Conservation (phyloP, 2,797 vertebrate species). For the Crypturellus tataupa region DNA sequence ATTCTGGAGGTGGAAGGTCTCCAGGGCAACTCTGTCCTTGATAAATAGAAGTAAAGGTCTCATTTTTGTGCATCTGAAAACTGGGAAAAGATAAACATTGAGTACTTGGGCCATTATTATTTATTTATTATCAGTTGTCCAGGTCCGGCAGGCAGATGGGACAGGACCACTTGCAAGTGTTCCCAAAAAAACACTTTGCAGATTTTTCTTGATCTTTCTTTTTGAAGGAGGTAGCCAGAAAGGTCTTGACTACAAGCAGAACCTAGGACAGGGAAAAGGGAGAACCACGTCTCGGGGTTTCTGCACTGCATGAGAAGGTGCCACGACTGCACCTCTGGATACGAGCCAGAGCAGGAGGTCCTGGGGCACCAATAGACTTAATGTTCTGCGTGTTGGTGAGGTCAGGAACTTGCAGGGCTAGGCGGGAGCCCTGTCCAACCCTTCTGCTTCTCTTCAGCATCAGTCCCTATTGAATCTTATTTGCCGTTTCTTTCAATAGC, state of each 20-base stretch:
- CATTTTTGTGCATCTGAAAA: not conserved
- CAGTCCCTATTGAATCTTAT: too few species aligned
- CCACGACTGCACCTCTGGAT: not conserved
- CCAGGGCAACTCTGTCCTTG: not conserved
- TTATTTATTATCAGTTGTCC: not conserved
- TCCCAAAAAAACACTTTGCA: not conserved
- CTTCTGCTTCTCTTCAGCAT: not conserved
- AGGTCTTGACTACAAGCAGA: not conserved
- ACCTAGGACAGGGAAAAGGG: not conserved
- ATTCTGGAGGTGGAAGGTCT: not conserved
- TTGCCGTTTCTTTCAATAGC: not conserved
- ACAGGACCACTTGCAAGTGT: not conserved
- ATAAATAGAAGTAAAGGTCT: not conserved
- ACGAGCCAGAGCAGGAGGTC: not conserved
- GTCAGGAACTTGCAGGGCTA: not conserved
- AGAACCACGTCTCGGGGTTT: not conserved
- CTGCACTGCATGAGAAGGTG: not conserved
- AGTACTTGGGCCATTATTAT: not conserved
- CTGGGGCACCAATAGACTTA: not conserved
- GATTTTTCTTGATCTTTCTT: not conserved
- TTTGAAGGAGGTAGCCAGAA: not conserved
- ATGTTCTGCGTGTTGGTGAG: not conserved
- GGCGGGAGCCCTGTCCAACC: not conserved
- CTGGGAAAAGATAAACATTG: not conserved
- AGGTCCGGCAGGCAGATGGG: not conserved